phyloP scores from a whole-genome alignment of 2,888 invertebrate species.

The Trichopria drosophilae region DNA sequence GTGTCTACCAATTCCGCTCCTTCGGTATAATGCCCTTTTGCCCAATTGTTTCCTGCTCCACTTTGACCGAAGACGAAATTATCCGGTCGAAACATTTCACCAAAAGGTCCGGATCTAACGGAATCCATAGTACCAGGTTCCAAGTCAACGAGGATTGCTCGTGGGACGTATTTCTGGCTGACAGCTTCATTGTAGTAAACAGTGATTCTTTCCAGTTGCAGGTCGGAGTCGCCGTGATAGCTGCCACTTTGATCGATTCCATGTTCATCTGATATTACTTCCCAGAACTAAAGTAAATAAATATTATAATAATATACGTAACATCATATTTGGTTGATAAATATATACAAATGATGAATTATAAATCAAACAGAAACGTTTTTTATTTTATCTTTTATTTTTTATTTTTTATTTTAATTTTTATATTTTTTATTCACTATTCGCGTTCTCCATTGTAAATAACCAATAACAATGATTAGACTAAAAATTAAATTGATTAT shows the following conservation, averaged over 20 bases:
- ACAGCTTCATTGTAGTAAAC: slow-evolving; percentile 66
- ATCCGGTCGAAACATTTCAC: slow-evolving; percentile 67
- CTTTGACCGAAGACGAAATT: slow-evolving; percentile 66
- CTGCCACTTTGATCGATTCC: slow-evolving; percentile 62
- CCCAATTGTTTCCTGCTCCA: slow-evolving; percentile 66
- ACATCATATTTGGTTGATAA: not conserved
- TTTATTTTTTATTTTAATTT: not conserved
- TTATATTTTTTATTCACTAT: no score
- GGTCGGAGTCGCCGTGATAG: slow-evolving; percentile 63
- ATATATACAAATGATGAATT: not conserved
- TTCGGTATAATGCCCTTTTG: slow-evolving; percentile 74
- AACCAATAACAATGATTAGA: no score
- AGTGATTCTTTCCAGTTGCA: slow-evolving; percentile 66
- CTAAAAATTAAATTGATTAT: no score
- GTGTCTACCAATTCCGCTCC: slow-evolving; percentile 84
- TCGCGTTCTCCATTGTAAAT: no score
- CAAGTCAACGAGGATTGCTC: slow-evolving; percentile 67
- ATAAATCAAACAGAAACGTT: not conserved
- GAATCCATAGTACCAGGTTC: slow-evolving; percentile 75
- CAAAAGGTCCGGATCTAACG: slow-evolving; percentile 67
- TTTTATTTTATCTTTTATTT: not conserved
- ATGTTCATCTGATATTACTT: slow-evolving; percentile 77
- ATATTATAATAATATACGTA: no score
- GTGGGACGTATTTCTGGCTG: slow-evolving; percentile 67
- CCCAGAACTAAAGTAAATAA: no score